Conservation (phyloP, 1,140 invertebrate genomes). For the Lordiphosa clarofinis region DNA sequence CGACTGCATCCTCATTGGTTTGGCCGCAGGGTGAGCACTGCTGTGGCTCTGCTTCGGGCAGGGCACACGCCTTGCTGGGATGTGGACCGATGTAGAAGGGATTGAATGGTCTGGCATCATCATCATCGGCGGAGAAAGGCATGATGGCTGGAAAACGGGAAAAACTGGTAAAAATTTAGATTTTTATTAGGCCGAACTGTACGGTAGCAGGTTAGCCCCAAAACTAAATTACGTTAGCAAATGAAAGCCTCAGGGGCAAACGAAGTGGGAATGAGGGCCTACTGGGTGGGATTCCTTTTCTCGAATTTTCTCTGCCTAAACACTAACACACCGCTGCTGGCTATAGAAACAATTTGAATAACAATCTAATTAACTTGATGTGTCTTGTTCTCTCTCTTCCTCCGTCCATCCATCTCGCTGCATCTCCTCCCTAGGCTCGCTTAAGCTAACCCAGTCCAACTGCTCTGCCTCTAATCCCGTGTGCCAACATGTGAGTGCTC, state of each 20-base stretch:
- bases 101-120: constrained; percentile 49
- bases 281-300: background rate
- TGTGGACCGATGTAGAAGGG: constrained; percentile 65
- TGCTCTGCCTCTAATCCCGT: constrained; percentile 16
- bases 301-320: too few species aligned
- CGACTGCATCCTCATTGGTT: background rate
- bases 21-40: constrained; percentile 40
- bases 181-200: constrained; percentile 20
- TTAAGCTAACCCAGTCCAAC: constrained; percentile 4
- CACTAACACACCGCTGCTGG: too few species aligned
- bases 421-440: background rate
- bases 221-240: constrained; percentile 11
- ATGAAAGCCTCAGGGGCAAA: background rate
- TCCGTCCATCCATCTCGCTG: too few species aligned
- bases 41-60: background rate
- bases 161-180: constrained; percentile 16
- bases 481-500: constrained; percentile 32
- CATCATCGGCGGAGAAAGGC: constrained; percentile 4
- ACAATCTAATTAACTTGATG: too few species aligned
- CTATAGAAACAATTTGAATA: too few species aligned
- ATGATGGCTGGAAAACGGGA: too few species aligned
- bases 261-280: constrained; percentile 5
- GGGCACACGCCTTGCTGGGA: constrained; percentile 48
- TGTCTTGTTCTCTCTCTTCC: background rate
- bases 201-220: constrained; percentile 24